A percentile compares a stretch with the other conserved stretches of the same genome.
Evolutionary conservation across 2,888 invertebrate species (phyloP).

Genomic region (Onchidella celtica): DNA sequence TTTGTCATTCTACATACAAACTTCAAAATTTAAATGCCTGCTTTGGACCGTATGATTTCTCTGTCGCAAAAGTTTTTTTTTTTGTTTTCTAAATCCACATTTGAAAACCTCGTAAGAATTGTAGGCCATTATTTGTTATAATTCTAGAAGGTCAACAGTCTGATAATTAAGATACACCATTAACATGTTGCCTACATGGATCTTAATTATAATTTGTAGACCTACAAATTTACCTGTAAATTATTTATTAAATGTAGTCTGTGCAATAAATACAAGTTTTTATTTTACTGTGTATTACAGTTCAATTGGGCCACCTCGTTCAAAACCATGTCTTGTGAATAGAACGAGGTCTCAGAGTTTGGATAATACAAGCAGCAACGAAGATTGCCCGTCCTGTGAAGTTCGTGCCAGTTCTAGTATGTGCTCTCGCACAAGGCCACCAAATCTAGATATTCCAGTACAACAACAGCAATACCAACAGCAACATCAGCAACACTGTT

Average conservation of each 20-base stretch:
- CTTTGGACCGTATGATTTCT: background rate
- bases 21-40: background rate
- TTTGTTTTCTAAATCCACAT: too few relatives aligned
- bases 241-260: too few relatives aligned
- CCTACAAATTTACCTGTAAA: too few relatives aligned
- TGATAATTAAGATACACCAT: too few relatives aligned
- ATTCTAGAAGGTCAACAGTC: too few relatives aligned
- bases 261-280: too few relatives aligned
- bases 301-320: constrained; percentile 71
- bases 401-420: constrained; percentile 29
- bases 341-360: constrained; percentile 69
- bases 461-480: constrained; percentile 9
- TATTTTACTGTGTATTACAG: too few relatives aligned
- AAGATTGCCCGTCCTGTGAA: constrained; percentile 62
- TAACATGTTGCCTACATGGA: too few relatives aligned
- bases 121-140: too few relatives aligned
- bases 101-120: too few relatives aligned
- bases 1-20: background rate
- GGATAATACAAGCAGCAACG: constrained; percentile 72
- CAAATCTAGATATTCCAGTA: constrained; percentile 26
- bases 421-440: constrained; percentile 10
- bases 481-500: background rate
- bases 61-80: background rate
- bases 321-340: constrained; percentile 75
- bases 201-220: too few relatives aligned